Evolutionary conservation across 2,797 vertebrate genomes (phyloP), one percentile per base, ranked within the genome.

Genomic region (Tenualosa thibaudeaui): DNA sequence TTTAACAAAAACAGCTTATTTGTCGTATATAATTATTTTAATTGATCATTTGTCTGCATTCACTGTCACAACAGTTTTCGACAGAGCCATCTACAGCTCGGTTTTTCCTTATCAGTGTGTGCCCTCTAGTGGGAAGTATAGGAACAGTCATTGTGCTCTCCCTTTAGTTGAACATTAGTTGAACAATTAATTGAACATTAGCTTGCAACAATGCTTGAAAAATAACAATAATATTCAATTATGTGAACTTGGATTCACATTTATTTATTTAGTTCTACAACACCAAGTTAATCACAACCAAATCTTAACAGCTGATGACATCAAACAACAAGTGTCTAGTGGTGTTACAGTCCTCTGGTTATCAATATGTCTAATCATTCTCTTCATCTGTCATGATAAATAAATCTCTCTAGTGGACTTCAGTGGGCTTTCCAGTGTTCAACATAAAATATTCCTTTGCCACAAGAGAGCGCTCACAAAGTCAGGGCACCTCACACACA

Each of bases 201-300:
- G 5, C 6, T 5, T 19, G 6, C 56, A 5, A 22, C 19, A 22
- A 7, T 22, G 17, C 5, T 65, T n/a, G 1, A 26, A 65, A 40
- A 71, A 37, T 5, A 71, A 68, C 12, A 75, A 40, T 13, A 43
- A 75, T 6, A 75, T 75, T 8, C 68, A 3, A 89, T 53, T 40
- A 40, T 22, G 26, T 19, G 40, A 37, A 60, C 17, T 54, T 81
- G 81, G 86, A 84, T 81, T 10, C 15, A 43, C 65, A 49, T 31
- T 0, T 22, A 60, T 83, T 82, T 85, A 86, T 86, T 12, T 83
- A 62, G 54, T 22, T 83, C 82, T 60, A 22, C 62, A 58, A 83
- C 81, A 31, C 31, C 62, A 46, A 86, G 15, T 83, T n/a, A 58
- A 62, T 56, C 82, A 40, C 31, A 56, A 43, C 68, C 68, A 75